Percentiles rank a stretch among this genome's conserved stretches.
Conservation (phyloP, 1,140 invertebrate genomes). For the Nasonia vitripennis region DNA sequence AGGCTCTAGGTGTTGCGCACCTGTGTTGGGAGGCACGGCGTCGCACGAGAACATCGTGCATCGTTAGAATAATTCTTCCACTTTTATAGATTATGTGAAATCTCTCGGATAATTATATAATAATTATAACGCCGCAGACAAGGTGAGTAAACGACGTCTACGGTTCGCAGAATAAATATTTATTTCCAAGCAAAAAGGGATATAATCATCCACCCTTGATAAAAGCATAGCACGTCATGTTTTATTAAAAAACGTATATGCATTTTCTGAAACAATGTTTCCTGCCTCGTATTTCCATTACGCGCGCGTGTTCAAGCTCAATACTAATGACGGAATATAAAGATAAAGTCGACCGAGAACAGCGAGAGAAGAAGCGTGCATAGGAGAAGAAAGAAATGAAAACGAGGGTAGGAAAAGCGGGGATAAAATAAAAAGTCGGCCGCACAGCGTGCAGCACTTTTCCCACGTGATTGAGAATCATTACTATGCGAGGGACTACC, state of each 20-base stretch:
- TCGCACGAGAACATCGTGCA: not conserved
- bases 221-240: not conserved
- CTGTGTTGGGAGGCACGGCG: too few species aligned
- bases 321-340: not conserved
- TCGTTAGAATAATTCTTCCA: not conserved
- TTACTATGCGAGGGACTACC: slow-evolving; percentile 22
- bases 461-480: slow-evolving; percentile 52
- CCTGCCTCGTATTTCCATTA: not conserved
- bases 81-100: not conserved
- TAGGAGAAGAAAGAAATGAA: slow-evolving; percentile 14
- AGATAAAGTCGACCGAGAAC: not conserved
- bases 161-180: not conserved
- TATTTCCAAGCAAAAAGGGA: not conserved
- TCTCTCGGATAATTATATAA: not conserved
- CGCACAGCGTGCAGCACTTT: not conserved
- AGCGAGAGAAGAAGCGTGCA: not conserved
- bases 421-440: slow-evolving; percentile 16
- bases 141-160: not conserved
- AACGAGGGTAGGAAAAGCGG: not conserved
- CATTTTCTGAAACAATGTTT: not conserved
- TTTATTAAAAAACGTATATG: not conserved
- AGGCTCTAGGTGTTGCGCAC: too few species aligned
- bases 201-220: not conserved
- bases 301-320: not conserved
- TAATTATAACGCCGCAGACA: not conserved